phyloP scores from a whole-genome alignment of 2,797 vertebrate genomes.

The Harpagifer antarcticus region DNA sequence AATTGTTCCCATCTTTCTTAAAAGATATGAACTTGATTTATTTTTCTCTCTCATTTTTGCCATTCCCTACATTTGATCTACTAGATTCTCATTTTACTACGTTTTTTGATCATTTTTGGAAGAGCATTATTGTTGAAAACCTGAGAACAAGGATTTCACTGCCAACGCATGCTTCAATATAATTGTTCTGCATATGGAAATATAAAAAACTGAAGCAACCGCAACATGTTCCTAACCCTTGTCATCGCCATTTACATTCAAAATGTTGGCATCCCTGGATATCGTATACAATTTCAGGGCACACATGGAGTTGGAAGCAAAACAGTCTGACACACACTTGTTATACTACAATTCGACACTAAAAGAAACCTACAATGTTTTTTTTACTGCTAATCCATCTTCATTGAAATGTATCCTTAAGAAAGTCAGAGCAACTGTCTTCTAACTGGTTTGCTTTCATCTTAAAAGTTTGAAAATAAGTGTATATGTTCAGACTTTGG shows the following conservation, averaged over 20 bases:
- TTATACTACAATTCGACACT: background rate
- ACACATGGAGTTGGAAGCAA: background rate
- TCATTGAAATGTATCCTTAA: background rate
- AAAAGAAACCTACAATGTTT: background rate
- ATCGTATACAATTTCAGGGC: background rate
- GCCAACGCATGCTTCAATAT: background rate
- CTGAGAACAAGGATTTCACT: background rate
- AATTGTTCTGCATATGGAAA: background rate
- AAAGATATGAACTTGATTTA: too few relatives aligned
- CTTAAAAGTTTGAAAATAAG: background rate
- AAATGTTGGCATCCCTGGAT: background rate
- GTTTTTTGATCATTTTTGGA: background rate
- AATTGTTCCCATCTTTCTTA: too few relatives aligned
- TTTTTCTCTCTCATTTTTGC: too few relatives aligned
- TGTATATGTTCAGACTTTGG: conserved; percentile 1
- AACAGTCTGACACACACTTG: background rate
- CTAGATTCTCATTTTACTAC: too few relatives aligned
- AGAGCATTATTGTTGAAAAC: background rate
- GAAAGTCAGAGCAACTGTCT: background rate
- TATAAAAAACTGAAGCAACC: background rate
- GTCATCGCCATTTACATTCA: background rate
- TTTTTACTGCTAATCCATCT: background rate
- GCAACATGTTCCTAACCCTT: background rate
- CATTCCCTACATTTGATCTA: too few relatives aligned
- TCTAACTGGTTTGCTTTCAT: background rate